Conservation (phyloP, 2,888 invertebrate genomes). For the Dysmachus trigonus region DNA sequence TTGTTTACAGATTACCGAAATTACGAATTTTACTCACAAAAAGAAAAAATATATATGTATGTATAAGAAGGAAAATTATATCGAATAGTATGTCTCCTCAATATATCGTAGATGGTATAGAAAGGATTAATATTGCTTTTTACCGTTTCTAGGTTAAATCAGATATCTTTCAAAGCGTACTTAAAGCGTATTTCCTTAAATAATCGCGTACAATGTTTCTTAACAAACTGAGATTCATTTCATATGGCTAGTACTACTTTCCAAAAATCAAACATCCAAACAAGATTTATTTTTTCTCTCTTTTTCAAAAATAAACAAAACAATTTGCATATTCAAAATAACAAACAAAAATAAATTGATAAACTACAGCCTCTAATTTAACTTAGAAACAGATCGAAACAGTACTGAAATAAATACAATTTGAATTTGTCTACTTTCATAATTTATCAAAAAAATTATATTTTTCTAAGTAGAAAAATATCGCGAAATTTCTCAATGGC, state of each 20-base stretch:
- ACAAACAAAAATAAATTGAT: neutral
- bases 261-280: neutral
- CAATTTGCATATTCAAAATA: neutral
- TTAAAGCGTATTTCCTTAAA: neutral
- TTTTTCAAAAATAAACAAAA: neutral
- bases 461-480: neutral
- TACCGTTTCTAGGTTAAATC: neutral
- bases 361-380: neutral
- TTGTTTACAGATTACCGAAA: constrained; percentile 35
- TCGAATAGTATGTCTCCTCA: neutral
- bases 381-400: neutral
- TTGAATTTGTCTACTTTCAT: neutral
- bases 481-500: neutral
- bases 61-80: neutral
- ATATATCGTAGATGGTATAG: neutral
- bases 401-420: neutral
- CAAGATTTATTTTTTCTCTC: neutral
- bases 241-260: neutral
- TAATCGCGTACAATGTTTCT: neutral
- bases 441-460: constrained; percentile 2
- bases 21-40: constrained; percentile 15
- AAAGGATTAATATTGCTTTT: constrained; percentile 18
- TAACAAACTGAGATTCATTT: neutral
- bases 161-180: constrained; percentile 4
- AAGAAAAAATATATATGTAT: neutral